Conservation (phyloP, 2,888 invertebrate genomes). For the Mylabris sibirica region DNA sequence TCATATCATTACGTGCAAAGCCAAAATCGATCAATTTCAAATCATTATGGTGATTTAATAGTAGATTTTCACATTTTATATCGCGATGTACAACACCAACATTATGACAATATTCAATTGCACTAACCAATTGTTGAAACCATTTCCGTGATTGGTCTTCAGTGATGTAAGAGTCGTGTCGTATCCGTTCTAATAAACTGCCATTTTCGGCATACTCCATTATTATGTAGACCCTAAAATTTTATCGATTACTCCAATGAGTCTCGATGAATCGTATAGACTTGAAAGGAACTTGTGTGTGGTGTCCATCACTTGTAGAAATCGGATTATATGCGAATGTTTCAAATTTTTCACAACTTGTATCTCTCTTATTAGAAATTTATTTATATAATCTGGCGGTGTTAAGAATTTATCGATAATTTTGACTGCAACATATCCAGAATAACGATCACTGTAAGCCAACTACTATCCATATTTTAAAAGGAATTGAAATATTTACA, state of each 20-base stretch:
- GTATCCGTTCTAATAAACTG: slow-evolving; percentile 78
- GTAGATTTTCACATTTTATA: slow-evolving; percentile 83
- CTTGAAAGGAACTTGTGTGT: slow-evolving; percentile 71
- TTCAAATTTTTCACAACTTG: slow-evolving; percentile 82
- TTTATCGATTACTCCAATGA: not conserved
- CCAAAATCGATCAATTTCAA: slow-evolving; percentile 85
- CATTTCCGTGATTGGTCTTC: slow-evolving; percentile 73
- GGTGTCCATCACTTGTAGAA: slow-evolving; percentile 84
- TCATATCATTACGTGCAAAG: slow-evolving; percentile 75
- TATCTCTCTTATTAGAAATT: slow-evolving; percentile 83
- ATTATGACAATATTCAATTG: slow-evolving; percentile 80
- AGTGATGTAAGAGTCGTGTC: slow-evolving; percentile 75
- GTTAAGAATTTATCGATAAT: slow-evolving; percentile 85
- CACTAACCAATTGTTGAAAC: slow-evolving; percentile 77
- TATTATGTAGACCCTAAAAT: slow-evolving; percentile 77
- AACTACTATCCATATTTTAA: slow-evolving; percentile 59
- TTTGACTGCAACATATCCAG: slow-evolving; percentile 80
- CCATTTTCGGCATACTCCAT: slow-evolving; percentile 87
- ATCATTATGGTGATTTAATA: slow-evolving; percentile 74
- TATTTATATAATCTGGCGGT: slow-evolving; percentile 80
- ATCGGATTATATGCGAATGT: slow-evolving; percentile 81
- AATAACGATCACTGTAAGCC: slow-evolving; percentile 76
- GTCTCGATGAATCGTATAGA: too few relatives aligned
- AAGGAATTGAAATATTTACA: slow-evolving; percentile 10
- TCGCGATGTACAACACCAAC: slow-evolving; percentile 84